These are phyloP conservation scores for Phoxinus phoxinus DNA, from an alignment of 2,113 vertebrate genomes.

Conservation along the genomic window DNA sequence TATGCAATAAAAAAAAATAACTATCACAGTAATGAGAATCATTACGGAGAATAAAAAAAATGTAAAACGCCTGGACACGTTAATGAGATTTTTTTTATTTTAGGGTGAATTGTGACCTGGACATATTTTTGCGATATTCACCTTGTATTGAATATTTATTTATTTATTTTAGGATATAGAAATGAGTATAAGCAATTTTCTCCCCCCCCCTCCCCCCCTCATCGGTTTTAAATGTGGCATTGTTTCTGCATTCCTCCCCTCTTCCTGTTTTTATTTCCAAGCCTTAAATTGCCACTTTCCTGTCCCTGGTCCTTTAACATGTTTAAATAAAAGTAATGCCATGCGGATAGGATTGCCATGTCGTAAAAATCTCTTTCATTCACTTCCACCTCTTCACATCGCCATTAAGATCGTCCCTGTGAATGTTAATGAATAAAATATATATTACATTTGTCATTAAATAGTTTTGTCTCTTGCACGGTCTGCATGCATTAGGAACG, in stretches of 20 bases:
- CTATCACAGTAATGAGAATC: no score
- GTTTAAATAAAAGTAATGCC: conserved; percentile 29
- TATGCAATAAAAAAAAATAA: no score
- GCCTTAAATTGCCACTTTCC: background rate
- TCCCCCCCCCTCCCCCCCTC: background rate
- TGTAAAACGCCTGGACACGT: background rate
- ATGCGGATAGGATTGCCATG: background rate
- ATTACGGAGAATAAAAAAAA: background rate
- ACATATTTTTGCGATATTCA: background rate
- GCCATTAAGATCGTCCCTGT: conserved; percentile 65
- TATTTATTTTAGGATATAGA: background rate
- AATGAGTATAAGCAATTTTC: background rate
- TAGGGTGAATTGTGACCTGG: background rate
- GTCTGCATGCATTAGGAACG: conserved; percentile 85
- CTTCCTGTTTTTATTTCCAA: background rate
- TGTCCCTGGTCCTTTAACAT: background rate
- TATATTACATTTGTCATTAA: conserved; percentile 77
- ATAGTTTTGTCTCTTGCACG: conserved; percentile 81
- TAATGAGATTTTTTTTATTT: background rate
- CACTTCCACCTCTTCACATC: conserved; percentile 56
- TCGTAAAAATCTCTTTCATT: background rate
- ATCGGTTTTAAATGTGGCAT: background rate
- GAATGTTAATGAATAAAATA: conserved; percentile 77
- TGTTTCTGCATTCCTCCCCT: background rate
- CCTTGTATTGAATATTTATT: background rate